Conservation (phyloP, 2,797 vertebrate species). For the Distichodus sexfasciatus region DNA sequence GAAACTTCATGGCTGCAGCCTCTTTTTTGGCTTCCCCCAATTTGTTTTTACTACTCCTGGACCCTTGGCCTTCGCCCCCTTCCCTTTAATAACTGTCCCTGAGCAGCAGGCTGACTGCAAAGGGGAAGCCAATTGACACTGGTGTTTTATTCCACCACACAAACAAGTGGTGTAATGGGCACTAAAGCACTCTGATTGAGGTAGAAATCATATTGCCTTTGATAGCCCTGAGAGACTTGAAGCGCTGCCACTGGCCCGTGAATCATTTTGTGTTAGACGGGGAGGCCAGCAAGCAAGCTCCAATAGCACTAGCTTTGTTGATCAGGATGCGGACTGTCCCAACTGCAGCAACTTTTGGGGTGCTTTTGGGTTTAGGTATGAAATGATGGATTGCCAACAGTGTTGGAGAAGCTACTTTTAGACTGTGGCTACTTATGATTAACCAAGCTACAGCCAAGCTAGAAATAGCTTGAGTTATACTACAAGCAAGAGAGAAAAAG, state of each 20-base stretch:
- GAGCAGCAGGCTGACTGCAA: slow-evolving; percentile 25
- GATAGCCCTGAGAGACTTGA: slow-evolving; percentile 48
- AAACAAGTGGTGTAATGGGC: slow-evolving; percentile 52
- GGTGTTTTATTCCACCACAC: slow-evolving; percentile 42
- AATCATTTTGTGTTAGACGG: slow-evolving; percentile 42
- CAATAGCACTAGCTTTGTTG: too few relatives aligned
- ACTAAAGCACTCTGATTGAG: slow-evolving; percentile 45
- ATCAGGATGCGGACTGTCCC: background rate
- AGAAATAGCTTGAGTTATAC: too few relatives aligned
- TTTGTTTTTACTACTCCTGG: background rate
- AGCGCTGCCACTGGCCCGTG: slow-evolving; percentile 36
- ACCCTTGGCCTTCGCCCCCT: background rate
- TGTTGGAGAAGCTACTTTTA: too few relatives aligned
- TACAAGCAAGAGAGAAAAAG: too few relatives aligned
- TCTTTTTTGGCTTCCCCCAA: background rate
- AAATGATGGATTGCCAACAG: too few relatives aligned
- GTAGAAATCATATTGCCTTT: slow-evolving; percentile 53
- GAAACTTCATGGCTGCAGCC: background rate
- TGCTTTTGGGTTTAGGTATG: too few relatives aligned
- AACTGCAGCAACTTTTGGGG: slow-evolving; percentile 11
- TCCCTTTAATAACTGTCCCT: slow-evolving; percentile 37
- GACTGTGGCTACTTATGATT: too few relatives aligned
- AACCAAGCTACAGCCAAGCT: too few relatives aligned
- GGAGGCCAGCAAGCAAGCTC: slow-evolving; percentile 2
- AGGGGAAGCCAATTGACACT: slow-evolving; percentile 33